Evolutionary conservation across 2,113 vertebrate species (phyloP).

Genomic region (Elaphurus davidianus): DNA sequence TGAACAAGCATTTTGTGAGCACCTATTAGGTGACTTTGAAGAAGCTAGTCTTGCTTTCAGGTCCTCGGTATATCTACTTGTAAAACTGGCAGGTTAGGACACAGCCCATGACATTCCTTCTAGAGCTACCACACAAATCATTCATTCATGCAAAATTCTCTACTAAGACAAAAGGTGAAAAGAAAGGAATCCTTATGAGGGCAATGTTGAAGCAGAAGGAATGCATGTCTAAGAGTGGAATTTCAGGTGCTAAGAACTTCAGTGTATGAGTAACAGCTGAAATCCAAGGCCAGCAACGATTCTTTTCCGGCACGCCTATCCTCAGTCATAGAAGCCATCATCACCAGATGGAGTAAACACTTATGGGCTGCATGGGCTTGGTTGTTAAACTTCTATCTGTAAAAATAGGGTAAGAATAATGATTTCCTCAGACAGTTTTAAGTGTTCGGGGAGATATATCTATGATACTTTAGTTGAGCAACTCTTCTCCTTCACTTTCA

Average conservation of each 20-base stretch:
- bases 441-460: background rate
- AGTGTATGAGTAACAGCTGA: background rate
- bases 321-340: background rate
- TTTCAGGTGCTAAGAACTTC: background rate
- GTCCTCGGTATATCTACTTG: background rate
- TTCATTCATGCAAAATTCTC: background rate
- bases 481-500: background rate
- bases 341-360: background rate
- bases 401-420: background rate
- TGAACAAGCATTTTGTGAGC: background rate
- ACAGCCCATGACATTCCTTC: background rate
- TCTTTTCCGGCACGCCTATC: background rate
- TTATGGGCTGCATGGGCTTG: fast-evolving
- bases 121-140: background rate
- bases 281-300: background rate
- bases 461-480: background rate
- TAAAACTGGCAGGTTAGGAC: background rate
- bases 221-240: background rate
- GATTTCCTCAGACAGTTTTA: background rate
- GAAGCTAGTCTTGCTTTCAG: background rate
- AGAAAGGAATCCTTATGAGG: background rate
- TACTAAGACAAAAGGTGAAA: background rate
- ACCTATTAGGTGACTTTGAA: background rate
- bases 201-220: background rate
- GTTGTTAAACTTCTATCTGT: background rate